Evolutionary conservation across 2,888 invertebrate species (phyloP).

Genomic region (Ectemnius cavifrons): DNA sequence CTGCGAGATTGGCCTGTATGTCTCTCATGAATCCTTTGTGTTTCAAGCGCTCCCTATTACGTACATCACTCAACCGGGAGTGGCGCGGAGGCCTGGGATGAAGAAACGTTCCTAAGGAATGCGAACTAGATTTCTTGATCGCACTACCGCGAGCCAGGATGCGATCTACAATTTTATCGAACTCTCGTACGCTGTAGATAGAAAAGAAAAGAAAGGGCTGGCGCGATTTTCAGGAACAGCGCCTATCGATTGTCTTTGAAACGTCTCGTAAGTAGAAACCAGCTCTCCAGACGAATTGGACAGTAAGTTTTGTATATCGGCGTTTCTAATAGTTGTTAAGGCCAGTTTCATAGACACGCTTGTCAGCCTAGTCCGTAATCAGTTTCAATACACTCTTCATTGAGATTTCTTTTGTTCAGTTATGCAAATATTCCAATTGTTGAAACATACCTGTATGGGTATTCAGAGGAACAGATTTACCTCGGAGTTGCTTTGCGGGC

Average conservation of each 20-base stretch:
- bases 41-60: slow-evolving; percentile 67
- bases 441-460: slow-evolving; percentile 3
- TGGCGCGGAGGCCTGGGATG: slow-evolving; percentile 68
- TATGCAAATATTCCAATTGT: not conserved
- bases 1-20: slow-evolving; percentile 65
- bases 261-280: slow-evolving; percentile 65
- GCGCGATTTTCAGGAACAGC: slow-evolving; percentile 64
- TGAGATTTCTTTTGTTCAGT: slow-evolving; percentile 6
- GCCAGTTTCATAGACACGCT: slow-evolving; percentile 47
- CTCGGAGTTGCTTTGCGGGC: slow-evolving; percentile 9
- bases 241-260: slow-evolving; percentile 62
- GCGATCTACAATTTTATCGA: slow-evolving; percentile 63
- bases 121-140: slow-evolving; percentile 67
- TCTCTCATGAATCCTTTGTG: slow-evolving; percentile 67
- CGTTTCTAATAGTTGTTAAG: slow-evolving; percentile 52
- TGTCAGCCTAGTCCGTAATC: slow-evolving; percentile 19
- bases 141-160: slow-evolving; percentile 66
- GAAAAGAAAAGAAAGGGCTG: slow-evolving; percentile 55
- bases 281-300: slow-evolving; percentile 63
- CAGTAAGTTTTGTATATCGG: slow-evolving; percentile 56
- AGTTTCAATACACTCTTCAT: slow-evolving; percentile 21
- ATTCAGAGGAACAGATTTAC: slow-evolving; percentile 16
- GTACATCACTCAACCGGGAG: slow-evolving; percentile 68
- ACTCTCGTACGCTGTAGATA: slow-evolving; percentile 64
- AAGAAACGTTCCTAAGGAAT: slow-evolving; percentile 66